These are phyloP conservation scores for Troides oblongomaculatus DNA, from an alignment of 2,888 invertebrate species.

Conservation along the genomic window DNA sequence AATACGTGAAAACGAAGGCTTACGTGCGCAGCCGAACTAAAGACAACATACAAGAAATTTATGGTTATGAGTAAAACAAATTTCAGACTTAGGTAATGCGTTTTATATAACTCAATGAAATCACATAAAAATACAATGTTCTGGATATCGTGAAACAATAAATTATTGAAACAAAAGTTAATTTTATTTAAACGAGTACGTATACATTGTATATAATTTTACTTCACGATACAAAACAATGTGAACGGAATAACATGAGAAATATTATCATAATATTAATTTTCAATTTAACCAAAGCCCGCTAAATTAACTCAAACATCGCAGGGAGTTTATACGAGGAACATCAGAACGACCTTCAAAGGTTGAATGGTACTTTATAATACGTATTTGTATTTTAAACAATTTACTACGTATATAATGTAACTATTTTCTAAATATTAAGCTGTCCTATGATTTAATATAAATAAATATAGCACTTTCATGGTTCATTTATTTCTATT, in stretches of 20 bases:
- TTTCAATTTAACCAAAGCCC: conserved; percentile 1
- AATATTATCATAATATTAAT: conserved; percentile 22
- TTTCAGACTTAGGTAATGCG: not conserved
- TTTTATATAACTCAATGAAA: not conserved
- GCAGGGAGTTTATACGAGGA: conserved; percentile 69
- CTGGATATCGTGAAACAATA: too few relatives aligned
- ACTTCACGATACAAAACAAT: not conserved
- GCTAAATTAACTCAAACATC: conserved; percentile 68
- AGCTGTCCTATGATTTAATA: not conserved
- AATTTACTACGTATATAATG: conserved; percentile 30
- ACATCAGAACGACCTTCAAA: conserved; percentile 76
- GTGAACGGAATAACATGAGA: not conserved
- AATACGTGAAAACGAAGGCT: conserved; percentile 4
- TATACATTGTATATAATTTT: not conserved
- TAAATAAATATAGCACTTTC: not conserved
- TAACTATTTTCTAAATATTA: not conserved
- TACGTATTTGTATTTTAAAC: conserved; percentile 55
- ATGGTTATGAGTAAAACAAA: not conserved
- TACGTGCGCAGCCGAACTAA: not conserved
- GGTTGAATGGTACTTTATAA: conserved; percentile 67
- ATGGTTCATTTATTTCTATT: too few relatives aligned
- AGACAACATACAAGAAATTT: not conserved
- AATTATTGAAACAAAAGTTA: not conserved
- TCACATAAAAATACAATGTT: too few relatives aligned
- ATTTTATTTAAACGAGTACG: not conserved